These are phyloP conservation scores for Acromyrmex echinatior DNA, from an alignment of 1,140 invertebrate genomes.

Conservation along the genomic window DNA sequence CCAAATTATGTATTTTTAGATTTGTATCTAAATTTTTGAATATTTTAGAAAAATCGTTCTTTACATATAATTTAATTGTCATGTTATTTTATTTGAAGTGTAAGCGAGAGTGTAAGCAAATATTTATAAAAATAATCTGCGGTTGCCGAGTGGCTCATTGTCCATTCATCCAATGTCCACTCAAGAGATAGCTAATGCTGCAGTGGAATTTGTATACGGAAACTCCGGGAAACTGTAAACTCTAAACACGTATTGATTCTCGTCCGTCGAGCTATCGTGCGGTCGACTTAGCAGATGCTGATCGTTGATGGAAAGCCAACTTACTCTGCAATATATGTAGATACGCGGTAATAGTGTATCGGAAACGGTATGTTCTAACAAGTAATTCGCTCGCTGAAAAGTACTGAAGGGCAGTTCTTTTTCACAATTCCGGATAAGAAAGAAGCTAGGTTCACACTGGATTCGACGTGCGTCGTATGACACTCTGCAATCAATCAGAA, in stretches of 20 bases:
- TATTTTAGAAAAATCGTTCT: no score
- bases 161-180: neutral
- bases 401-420: neutral
- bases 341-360: slow-evolving; percentile 20
- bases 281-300: slow-evolving; percentile 33
- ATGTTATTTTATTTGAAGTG: neutral
- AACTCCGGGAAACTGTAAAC: slow-evolving; percentile 27
- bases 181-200: slow-evolving; percentile 1
- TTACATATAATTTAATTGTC: no score
- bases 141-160: neutral
- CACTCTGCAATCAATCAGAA: no score
- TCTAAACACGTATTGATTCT: slow-evolving; percentile 64
- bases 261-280: slow-evolving; percentile 27
- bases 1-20: no score
- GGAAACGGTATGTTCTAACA: neutral
- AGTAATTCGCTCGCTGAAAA: neutral
- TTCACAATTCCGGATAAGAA: neutral
- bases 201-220: slow-evolving; percentile 38
- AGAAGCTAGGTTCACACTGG: neutral
- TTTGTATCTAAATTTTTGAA: no score
- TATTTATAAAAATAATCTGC: neutral
- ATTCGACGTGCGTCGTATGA: no score
- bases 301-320: slow-evolving; percentile 27
- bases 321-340: neutral
- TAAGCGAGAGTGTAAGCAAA: no score